Conservation (phyloP, 53 echinoderm and acorn worm species). For the Echinometra lucunter region DNA sequence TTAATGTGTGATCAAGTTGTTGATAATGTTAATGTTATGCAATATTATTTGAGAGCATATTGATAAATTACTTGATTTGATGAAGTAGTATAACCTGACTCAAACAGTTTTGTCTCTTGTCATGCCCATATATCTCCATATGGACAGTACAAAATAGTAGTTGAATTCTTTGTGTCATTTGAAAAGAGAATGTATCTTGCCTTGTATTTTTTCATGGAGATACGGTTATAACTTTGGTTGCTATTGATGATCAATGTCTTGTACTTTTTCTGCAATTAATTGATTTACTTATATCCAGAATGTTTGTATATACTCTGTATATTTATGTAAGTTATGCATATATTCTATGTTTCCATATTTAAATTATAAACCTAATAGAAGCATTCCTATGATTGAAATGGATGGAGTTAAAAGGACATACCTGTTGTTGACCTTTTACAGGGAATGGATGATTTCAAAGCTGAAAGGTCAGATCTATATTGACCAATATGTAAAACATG, state of each 20-base stretch:
- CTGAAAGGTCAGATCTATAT: background rate
- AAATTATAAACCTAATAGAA: conserved; percentile 38
- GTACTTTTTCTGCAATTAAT: background rate
- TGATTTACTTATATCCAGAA: conserved; percentile 3
- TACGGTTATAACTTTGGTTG: background rate
- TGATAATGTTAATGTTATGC: background rate
- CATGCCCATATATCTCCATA: background rate
- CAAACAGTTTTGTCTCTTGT: background rate
- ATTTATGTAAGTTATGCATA: conserved; percentile 57
- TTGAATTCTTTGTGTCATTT: background rate
- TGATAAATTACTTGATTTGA: background rate
- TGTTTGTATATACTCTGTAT: conserved; percentile 48
- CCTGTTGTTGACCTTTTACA: background rate
- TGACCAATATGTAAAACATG: background rate
- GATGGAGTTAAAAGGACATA: background rate
- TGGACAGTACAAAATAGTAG: background rate
- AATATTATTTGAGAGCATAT: background rate
- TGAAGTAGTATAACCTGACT: background rate
- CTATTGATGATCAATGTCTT: background rate
- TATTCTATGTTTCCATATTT: conserved; percentile 52
- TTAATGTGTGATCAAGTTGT: background rate
- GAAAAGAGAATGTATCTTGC: background rate
- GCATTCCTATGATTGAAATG: conserved; percentile 18
- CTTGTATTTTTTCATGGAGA: background rate
- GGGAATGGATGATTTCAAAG: background rate